Conservation (phyloP, 1,140 invertebrate species). For the Drosophila sucinea region DNA sequence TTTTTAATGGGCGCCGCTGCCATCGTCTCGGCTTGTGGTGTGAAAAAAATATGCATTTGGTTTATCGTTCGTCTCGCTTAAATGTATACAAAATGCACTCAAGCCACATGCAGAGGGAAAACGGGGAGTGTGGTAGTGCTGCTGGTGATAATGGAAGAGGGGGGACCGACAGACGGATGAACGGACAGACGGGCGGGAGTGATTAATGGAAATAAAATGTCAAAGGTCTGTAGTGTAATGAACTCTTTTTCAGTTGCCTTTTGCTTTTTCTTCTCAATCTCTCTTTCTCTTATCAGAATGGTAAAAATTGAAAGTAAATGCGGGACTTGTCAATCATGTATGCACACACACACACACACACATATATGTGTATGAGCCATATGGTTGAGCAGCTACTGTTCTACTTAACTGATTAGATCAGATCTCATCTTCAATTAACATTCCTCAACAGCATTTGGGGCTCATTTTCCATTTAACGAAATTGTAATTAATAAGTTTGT, state of each 20-base stretch:
- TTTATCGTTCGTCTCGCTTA: slow-evolving; percentile 63
- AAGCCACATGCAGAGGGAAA: slow-evolving; percentile 56
- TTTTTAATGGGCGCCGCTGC: slow-evolving; percentile 65
- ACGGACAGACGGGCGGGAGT: slow-evolving; percentile 39
- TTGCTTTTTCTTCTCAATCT: not conserved
- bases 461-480: slow-evolving; percentile 71
- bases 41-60: slow-evolving; percentile 77
- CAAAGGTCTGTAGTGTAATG: slow-evolving; percentile 71
- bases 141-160: slow-evolving; percentile 18
- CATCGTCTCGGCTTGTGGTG: slow-evolving; percentile 53
- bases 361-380: not conserved
- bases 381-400: slow-evolving; percentile 8
- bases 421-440: slow-evolving; percentile 70
- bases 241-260: slow-evolving; percentile 45
- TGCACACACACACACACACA: not conserved
- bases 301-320: slow-evolving; percentile 54
- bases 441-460: slow-evolving; percentile 40
- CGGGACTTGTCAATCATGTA: slow-evolving; percentile 20
- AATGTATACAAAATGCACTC: slow-evolving; percentile 75
- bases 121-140: slow-evolving; percentile 36
- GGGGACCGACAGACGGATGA: slow-evolving; percentile 15
- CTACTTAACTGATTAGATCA: slow-evolving; percentile 28
- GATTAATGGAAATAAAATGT: slow-evolving; percentile 76
- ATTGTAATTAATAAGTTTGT: slow-evolving; percentile 80
- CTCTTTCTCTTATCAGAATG: slow-evolving; percentile 57